Evolutionary conservation across 2,113 vertebrate species (phyloP).

Genomic region (Hippocampus abdominalis): DNA sequence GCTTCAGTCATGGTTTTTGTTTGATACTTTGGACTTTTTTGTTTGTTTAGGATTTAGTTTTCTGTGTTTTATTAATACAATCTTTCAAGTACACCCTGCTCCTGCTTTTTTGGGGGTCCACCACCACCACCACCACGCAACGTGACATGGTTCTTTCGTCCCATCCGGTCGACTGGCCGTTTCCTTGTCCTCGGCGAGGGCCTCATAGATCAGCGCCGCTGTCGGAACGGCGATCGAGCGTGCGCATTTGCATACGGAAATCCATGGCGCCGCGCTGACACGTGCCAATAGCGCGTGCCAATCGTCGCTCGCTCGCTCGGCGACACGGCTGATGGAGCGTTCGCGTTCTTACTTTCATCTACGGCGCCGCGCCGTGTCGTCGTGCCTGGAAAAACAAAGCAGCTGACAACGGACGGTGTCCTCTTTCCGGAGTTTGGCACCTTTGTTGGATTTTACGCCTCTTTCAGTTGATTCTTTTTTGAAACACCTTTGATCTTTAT

Average conservation of each 20-base stretch:
- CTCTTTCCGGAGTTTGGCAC: neutral
- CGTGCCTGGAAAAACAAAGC: neutral
- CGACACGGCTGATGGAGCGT: slow-evolving; percentile 70
- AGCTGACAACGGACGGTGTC: neutral
- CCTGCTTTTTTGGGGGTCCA: too few relatives aligned
- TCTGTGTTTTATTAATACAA: too few relatives aligned
- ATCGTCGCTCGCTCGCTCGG: slow-evolving; percentile 59
- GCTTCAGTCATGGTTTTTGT: too few relatives aligned
- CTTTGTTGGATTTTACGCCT: neutral
- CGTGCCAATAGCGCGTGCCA: slow-evolving; percentile 67
- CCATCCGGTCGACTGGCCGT: slow-evolving; percentile 56
- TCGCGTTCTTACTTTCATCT: slow-evolving; percentile 46
- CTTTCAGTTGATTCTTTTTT: too few relatives aligned
- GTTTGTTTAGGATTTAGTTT: too few relatives aligned
- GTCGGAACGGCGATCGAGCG: slow-evolving; percentile 60
- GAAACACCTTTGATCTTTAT: too few relatives aligned
- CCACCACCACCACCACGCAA: too few relatives aligned
- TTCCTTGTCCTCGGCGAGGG: slow-evolving; percentile 59
- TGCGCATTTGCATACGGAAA: slow-evolving; percentile 75
- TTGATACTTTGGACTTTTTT: too few relatives aligned
- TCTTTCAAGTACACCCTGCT: too few relatives aligned
- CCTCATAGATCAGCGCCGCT: slow-evolving; percentile 56
- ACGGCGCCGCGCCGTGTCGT: neutral
- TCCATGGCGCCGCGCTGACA: slow-evolving; percentile 75
- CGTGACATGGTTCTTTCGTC: too few relatives aligned